Base-by-base conservation (phyloP, 2,888 invertebrate genomes). In the Andricus quercusramuli region DNA sequence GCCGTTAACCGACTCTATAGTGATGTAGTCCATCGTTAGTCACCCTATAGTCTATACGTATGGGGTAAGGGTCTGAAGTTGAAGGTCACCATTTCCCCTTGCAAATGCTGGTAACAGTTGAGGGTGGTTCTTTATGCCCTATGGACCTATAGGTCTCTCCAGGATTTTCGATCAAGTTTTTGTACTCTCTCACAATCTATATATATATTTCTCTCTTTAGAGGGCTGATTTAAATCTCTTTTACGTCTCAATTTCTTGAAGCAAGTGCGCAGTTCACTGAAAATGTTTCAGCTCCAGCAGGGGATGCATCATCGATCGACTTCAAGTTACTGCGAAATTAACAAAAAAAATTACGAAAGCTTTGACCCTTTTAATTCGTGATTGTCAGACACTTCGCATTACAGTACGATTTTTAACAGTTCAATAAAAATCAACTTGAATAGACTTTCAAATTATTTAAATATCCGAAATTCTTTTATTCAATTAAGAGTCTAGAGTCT, bases 241-340 rank as follows among this genome's bases (percentile, higher is more conserved):
- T 62, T 13, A 22, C 20, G n/a, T 22, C 11, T 25, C 3, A 0
- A 22, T 13, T 25, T 51, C 51, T 51, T 13, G 0, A 13, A 62
- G 22, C 22, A 62, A 62, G 13, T 62, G 59, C 59, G 59, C 25
- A 62, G 59, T 62, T 62, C 22, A 62, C 22, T 62, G 22, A 1
- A 25, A 22, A 22, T 25, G 59, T 62, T 62, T 62, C 59, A 22
- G 13, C 11, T 62, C n/a, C 13, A 62, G 11, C 13, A 62, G 13
- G 11, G 59, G 59, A 13, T 62, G 25, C 59, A 25, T 62, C 59
- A 62, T 62, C 22, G 59, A 62, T 62, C 59, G 59, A 62, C 59
- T 62, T 25, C 11, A 62, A 62, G 13, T 25, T 62, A 9, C 59
- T 62, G 13, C 22, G 13, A 47, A 74, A 47, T 70, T 37, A 20